These are phyloP conservation scores for Percopsis transmontana DNA, from an alignment of 2,113 vertebrate genomes.

Conservation along the genomic window DNA sequence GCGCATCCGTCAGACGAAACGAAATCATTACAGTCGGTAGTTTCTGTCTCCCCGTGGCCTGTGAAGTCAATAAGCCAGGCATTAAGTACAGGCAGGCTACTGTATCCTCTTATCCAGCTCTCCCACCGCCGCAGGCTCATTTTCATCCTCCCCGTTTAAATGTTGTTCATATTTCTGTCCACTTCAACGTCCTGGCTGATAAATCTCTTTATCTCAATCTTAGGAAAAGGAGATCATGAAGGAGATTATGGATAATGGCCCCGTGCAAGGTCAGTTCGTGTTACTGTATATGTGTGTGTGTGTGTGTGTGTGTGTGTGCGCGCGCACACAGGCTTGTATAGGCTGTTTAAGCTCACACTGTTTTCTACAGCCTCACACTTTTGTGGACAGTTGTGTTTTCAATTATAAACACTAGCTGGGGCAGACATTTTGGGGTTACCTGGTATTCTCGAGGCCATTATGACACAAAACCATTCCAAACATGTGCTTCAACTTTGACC, in stretches of 20 bases:
- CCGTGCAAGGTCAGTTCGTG: constrained; percentile 87
- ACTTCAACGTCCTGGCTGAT: constrained; percentile 34
- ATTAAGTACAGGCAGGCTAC: constrained; percentile 40
- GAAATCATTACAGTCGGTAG: constrained; percentile 52
- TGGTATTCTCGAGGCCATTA: background rate
- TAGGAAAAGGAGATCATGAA: constrained; percentile 99
- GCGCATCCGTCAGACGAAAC: constrained; percentile 52
- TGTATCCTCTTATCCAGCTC: constrained; percentile 52
- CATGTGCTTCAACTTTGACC: constrained; percentile 49
- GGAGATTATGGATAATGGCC: constrained; percentile 94
- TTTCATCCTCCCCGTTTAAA: constrained; percentile 49
- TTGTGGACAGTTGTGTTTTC: too few species aligned
- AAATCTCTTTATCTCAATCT: constrained; percentile 34
- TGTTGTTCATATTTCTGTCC: constrained; percentile 32
- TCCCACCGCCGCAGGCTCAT: constrained; percentile 41
- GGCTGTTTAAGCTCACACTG: too few species aligned
- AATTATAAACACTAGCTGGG: too few species aligned
- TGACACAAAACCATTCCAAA: constrained; percentile 15
- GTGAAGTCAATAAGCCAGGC: constrained; percentile 63
- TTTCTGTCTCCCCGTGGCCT: constrained; percentile 35
- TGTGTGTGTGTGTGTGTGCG: constrained; percentile 4
- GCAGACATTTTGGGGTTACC: too few species aligned
- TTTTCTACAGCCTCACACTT: background rate
- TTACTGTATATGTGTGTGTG: constrained; percentile 21
- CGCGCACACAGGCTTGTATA: background rate